Evolutionary conservation across 1,140 invertebrate species (phyloP), one percentile per base, ranked within the genome.

Genomic region (Patella vulgata): DNA sequence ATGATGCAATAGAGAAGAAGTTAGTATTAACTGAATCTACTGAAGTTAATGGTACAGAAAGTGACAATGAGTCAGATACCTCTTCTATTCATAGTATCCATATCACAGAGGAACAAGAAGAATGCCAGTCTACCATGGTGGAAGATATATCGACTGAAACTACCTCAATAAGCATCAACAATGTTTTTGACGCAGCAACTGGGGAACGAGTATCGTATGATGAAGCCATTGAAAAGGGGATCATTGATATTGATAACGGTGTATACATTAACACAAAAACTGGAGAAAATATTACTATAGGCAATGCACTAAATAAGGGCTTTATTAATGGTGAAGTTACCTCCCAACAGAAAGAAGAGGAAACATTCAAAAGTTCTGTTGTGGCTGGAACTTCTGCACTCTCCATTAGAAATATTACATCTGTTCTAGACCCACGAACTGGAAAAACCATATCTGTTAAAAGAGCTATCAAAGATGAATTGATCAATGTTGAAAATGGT

Each of bases 401-500:
- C 31, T 67, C 74, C 19, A 21, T 77, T 19, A 76, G 91, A 63
- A 91, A 90, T 70, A 88, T 90, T 66, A 89, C 90, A 69, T 87
- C 78, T 48, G 77, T 96, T 33, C 79, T 87, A 3, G 92, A 96
- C 84, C 87, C 89, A 2, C 90, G 89, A 79, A 91, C 88, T 51
- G 89, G 91, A 33, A 89, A 90, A 74, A 88, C 90, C 46, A 88
- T 95, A 61, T 88, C 89, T 2, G 84, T 97, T 47, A 84, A 88
- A 19, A 86, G 86, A 66, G 87, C 86, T 19, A 63, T 80, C 2
- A 78, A 83, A 78, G 87, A 94, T 71, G 86, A 85, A 86, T 89
- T 96, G 52, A 87, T 96, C 30, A 91, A 95, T 85, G 88, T 91
- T 2, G 91, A 90, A 63, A 92, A 93, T 66, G 92, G 91, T n/a